A percentile compares a stretch with the other conserved stretches of the same genome.
Evolutionary conservation across 1,140 invertebrate species (phyloP).

Genomic region (Aleiodes sp.): DNA sequence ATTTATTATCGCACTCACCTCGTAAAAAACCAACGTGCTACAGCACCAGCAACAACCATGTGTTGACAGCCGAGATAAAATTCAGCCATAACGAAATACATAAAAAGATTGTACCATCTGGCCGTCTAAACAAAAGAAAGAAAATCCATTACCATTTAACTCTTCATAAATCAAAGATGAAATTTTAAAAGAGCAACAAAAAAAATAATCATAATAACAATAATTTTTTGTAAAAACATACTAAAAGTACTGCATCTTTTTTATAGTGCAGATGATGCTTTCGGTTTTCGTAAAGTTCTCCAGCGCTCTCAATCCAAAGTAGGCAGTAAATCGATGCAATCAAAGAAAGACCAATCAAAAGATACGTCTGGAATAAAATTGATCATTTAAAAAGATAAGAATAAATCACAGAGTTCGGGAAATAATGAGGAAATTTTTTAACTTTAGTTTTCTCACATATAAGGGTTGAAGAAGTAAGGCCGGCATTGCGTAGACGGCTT

Average conservation of each 20-base stretch:
- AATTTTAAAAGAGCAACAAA: constrained; percentile 1
- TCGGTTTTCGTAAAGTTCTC: constrained; percentile 62
- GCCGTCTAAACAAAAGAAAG: constrained; percentile 63
- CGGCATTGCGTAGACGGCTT: constrained; percentile 77
- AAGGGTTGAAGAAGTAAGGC: constrained; percentile 79
- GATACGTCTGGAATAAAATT: constrained; percentile 72
- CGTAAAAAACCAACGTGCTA: constrained; percentile 81
- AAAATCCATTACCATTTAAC: constrained; percentile 14
- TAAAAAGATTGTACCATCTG: constrained; percentile 75
- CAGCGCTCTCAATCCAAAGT: constrained; percentile 73
- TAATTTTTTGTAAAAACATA: constrained; percentile 42
- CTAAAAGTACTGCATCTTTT: constrained; percentile 66
- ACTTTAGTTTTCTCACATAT: constrained; percentile 73
- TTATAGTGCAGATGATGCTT: constrained; percentile 65
- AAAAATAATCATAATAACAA: neutral
- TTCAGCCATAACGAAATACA: constrained; percentile 78
- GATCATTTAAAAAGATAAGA: constrained; percentile 21
- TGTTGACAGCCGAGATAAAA: constrained; percentile 82
- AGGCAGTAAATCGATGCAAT: constrained; percentile 71
- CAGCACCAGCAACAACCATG: constrained; percentile 79
- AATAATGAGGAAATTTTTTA: too few species aligned
- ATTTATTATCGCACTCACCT: constrained; percentile 65
- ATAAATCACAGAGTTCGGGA: too few species aligned
- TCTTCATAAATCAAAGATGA: neutral
- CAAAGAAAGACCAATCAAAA: constrained; percentile 67